These are phyloP conservation scores for Tolmerus cingulatus DNA, from an alignment of 2,888 invertebrate species.

Conservation along the genomic window DNA sequence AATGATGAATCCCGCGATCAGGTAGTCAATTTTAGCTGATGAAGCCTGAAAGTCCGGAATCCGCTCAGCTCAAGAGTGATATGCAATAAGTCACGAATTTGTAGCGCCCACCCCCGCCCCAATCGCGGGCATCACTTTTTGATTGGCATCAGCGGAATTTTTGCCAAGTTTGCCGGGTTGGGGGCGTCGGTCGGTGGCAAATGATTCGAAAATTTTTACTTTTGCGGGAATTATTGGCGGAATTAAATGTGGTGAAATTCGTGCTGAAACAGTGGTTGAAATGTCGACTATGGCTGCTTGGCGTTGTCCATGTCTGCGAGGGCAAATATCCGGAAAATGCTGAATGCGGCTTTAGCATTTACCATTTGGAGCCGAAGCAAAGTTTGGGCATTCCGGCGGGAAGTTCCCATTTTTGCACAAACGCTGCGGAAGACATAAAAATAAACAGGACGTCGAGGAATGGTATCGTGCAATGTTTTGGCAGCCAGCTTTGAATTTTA, in stretches of 20 bases:
- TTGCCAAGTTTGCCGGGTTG: background rate
- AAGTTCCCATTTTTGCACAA: background rate
- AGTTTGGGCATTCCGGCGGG: background rate
- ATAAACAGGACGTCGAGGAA: background rate
- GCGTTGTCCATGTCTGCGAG: background rate
- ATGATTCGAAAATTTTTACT: background rate
- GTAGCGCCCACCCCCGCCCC: background rate
- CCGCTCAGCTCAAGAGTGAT: background rate
- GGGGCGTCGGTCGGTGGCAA: background rate
- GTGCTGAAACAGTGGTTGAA: background rate
- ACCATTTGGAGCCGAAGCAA: background rate
- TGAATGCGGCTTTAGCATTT: background rate
- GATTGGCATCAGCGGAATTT: background rate
- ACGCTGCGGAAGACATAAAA: background rate
- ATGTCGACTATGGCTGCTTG: background rate
- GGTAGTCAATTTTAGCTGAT: constrained; percentile 18
- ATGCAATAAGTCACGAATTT: constrained; percentile 20
- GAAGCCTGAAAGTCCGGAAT: background rate
- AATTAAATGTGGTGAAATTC: background rate
- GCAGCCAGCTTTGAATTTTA: constrained; percentile 13
- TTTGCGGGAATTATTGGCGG: background rate
- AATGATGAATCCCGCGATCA: constrained; percentile 19
- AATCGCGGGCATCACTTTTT: background rate
- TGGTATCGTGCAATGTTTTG: background rate
- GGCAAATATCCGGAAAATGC: background rate